Base-by-base conservation (phyloP, 2,113 vertebrate species). In the Phrynosoma blainvillii region DNA sequence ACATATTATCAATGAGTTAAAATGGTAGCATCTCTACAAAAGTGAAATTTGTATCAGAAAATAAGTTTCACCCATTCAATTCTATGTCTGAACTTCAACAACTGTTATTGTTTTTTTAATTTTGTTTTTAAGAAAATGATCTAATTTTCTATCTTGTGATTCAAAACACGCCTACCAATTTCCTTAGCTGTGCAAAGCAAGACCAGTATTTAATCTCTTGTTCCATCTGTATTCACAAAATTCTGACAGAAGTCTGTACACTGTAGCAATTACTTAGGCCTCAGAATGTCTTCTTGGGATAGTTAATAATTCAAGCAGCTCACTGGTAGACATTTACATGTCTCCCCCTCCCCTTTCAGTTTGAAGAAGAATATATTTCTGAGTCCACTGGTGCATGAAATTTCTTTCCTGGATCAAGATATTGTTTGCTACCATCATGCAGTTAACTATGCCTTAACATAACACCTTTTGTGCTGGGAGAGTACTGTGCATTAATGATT, bases 291-390 rank as follows among this genome's bases (percentile, higher is more conserved):
- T 74, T 32, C 87, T 79, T 68, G 32, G 36, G n/a, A 80, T 80
- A 84, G 82, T 89, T 84, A 80, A 74, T 84, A 84, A 89, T 84
- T 89, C 82, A 89, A 89, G 82, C 27, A 89, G n/a, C 66, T 79
- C 66, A 12, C 32, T 79, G 25, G 52, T 89, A 84, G 75, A 79
- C 77, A 89, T 84, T 59, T 89, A 42, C 62, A 82, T 76, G n/a
- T 65, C 11, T 5, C 0, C 25, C 12, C 40, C 14, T 42, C 14
- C 52, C 54, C 14, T 14, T 56, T 78, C 40, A 42, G 65, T 54
- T 68, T 82, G 65, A 77, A 86, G 82, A 52, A 76, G 56, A 89
- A 82, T 82, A 82, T 70, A 89, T 52, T 70, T 89, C 85, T 40
- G 21, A 83, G 27, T 71, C 27, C 52, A 68, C 27, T 86, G n/a